Evolutionary conservation across 2,888 invertebrate genomes (phyloP).

Genomic region (Drosophila neonasuta): DNA sequence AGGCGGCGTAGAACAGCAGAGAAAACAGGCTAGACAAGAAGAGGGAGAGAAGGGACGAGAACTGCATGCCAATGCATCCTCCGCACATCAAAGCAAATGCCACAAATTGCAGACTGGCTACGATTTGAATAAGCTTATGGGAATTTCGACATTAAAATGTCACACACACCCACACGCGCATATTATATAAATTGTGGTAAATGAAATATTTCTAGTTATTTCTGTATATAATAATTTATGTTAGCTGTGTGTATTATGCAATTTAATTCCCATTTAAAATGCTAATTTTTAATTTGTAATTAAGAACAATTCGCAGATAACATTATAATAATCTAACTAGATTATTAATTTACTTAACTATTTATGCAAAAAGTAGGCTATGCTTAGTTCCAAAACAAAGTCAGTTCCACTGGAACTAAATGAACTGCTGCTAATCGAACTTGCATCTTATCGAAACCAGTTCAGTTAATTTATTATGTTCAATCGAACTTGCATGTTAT

Average conservation of each 20-base stretch:
- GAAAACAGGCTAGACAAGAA: background rate
- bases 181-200: background rate
- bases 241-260: background rate
- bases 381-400: background rate
- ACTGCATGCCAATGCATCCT: conserved; percentile 22
- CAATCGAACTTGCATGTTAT: background rate
- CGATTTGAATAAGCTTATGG: conserved; percentile 8
- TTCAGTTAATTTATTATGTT: no score
- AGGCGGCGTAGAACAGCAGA: background rate
- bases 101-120: conserved; percentile 6
- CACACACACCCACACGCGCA: background rate
- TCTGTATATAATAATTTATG: background rate
- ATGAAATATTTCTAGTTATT: background rate
- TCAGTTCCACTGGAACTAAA: background rate
- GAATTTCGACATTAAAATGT: conserved; percentile 1
- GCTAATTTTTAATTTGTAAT: background rate
- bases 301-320: no score
- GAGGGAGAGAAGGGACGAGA: background rate
- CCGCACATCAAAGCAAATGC: conserved; percentile 14
- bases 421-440: background rate
- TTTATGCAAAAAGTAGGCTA: background rate
- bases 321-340: no score
- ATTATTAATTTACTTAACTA: background rate
- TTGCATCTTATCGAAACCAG: background rate
- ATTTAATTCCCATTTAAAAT: background rate